Evolutionary conservation across 2,797 vertebrate genomes (phyloP), one percentile per base, ranked within the genome.

Genomic region (Diglossa cyanea): DNA sequence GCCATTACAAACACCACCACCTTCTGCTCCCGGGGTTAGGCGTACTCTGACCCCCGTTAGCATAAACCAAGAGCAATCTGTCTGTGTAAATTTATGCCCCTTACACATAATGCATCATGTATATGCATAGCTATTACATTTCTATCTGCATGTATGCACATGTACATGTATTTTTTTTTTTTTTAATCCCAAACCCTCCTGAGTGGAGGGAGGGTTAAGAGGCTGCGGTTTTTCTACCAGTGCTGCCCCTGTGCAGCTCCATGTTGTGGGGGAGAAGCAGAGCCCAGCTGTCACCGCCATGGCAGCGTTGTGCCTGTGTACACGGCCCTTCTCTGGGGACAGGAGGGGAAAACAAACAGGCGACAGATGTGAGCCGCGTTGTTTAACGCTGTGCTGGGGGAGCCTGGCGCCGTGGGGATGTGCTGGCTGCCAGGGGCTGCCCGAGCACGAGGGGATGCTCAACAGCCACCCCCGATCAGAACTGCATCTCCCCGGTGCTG

Each of bases 1-100:
- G 79, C 94, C 66, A 77, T 96, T 96, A 88, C 95, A 94, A 91
- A 96, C 94, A 94, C 89, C 95, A 93, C 93, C 96, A 97, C 95
- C 95, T 96, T 94, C 96, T 97, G 96, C 96, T 96, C 95, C 81
- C 51, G 16, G 89, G 95, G 95, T 94, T 93, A 96, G 95, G 76
- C 87, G 20, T 83, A 23, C 94, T 62, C 90, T 96, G 95, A 97
- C 95, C 95, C 23, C 93, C 39, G 82, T 95, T 96, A 95, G 94
- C 96, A 94, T 96, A 95, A 96, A 94, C 60, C 51, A 67, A 86
- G 92, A 90, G 87, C 92, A 93, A 93, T 90, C 95, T 96, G 94
- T 96, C 91, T 66, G 85, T 9, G 48, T 84, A 65, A 94, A 96
- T 96, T 95, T 95, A 96, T 66, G 82, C 71, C 90, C 47, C 58